Evolutionary conservation across 2,797 vertebrate genomes (phyloP).

Genomic region (Propithecus perrieri): DNA sequence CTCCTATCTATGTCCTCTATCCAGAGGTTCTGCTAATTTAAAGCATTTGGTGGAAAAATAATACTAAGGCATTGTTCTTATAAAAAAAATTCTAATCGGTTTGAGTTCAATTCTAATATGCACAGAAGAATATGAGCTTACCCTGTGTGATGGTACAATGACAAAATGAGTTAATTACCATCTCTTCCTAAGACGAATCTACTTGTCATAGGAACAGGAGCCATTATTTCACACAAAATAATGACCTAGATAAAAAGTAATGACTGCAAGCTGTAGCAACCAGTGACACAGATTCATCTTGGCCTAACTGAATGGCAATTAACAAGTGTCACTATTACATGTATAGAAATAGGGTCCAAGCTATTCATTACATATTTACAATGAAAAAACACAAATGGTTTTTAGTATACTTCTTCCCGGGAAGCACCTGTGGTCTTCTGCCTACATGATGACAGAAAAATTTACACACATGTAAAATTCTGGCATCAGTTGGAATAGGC

Average conservation of each 20-base stretch:
- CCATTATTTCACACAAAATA: slow-evolving; percentile 66
- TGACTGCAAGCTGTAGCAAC: not conserved
- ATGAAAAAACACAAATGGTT: not conserved
- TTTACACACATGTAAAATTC: not conserved
- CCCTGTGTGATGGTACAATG: not conserved
- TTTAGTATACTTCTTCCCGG: not conserved
- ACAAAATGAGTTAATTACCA: slow-evolving; percentile 62
- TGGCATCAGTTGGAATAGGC: not conserved
- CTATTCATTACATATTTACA: slow-evolving; percentile 18
- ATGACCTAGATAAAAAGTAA: slow-evolving; percentile 68
- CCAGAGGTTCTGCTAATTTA: slow-evolving; percentile 54
- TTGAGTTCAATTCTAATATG: slow-evolving; percentile 51
- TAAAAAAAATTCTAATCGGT: slow-evolving; percentile 19
- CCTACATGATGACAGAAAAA: not conserved
- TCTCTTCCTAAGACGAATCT: slow-evolving; percentile 53
- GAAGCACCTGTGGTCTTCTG: not conserved
- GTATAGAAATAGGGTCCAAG: not conserved
- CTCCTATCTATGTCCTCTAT: slow-evolving; percentile 26
- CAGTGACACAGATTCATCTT: slow-evolving; percentile 41
- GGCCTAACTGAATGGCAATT: slow-evolving; percentile 54
- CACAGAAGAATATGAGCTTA: not conserved
- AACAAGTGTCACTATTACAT: slow-evolving; percentile 41
- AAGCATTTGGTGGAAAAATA: slow-evolving; percentile 59
- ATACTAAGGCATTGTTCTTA: slow-evolving; percentile 36
- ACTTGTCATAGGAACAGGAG: slow-evolving; percentile 39